Evolutionary conservation across 2,888 invertebrate species (phyloP).

Genomic region (Ditula angustiorana): DNA sequence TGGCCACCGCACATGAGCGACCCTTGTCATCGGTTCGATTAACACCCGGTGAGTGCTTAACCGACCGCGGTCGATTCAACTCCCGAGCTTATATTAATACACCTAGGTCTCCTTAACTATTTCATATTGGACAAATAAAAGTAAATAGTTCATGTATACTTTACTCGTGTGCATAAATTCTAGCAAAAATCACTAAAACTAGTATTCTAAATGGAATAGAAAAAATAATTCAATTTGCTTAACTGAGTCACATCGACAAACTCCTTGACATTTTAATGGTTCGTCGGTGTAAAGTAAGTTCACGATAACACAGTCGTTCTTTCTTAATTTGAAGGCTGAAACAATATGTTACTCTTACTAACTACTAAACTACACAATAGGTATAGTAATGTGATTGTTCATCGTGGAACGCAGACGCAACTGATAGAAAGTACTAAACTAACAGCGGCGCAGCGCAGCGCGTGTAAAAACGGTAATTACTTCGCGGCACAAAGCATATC

Average conservation of each 20-base stretch:
- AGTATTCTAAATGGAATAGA: too few relatives aligned
- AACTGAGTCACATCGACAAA: too few relatives aligned
- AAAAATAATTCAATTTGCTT: too few relatives aligned
- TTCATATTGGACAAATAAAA: too few relatives aligned
- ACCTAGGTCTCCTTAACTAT: slow-evolving; percentile 22
- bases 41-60: slow-evolving; percentile 68
- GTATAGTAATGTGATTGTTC: slow-evolving; percentile 73
- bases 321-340: slow-evolving; percentile 40
- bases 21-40: slow-evolving; percentile 63
- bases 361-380: slow-evolving; percentile 71
- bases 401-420: slow-evolving; percentile 61
- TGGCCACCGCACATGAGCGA: slow-evolving; percentile 65
- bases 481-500: slow-evolving; percentile 54
- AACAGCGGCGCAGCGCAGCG: too few relatives aligned
- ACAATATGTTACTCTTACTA: slow-evolving; percentile 67
- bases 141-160: too few relatives aligned
- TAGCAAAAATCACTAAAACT: too few relatives aligned
- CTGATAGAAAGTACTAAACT: slow-evolving; percentile 77
- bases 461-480: slow-evolving; percentile 73
- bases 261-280: background rate
- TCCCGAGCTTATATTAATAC: slow-evolving; percentile 52
- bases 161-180: too few relatives aligned
- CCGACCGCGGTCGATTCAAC: slow-evolving; percentile 63
- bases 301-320: background rate
- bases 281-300: background rate